Conservation (phyloP, 2,113 vertebrate species). For the Forbesichthys papilliferus region DNA sequence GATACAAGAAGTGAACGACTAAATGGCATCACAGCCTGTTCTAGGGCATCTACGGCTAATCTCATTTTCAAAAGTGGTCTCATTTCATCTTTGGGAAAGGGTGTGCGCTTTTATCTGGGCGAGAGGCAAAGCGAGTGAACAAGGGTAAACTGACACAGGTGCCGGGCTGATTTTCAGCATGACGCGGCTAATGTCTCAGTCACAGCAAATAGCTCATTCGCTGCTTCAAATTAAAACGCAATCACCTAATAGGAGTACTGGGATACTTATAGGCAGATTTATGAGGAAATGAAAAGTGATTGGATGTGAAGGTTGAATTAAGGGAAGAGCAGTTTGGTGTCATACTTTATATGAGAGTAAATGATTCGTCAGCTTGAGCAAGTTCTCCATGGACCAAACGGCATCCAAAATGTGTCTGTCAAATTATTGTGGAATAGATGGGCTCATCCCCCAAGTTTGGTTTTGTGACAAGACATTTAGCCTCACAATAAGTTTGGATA, state of each 20-base stretch:
- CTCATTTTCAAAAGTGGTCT: slow-evolving; percentile 43
- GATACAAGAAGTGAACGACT: slow-evolving; percentile 14
- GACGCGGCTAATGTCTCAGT: slow-evolving; percentile 41
- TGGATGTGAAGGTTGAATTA: slow-evolving; percentile 71
- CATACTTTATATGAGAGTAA: slow-evolving; percentile 67
- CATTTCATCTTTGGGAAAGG: slow-evolving; percentile 36
- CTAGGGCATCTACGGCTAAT: slow-evolving; percentile 24
- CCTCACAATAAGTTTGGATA: neutral
- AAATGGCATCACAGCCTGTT: slow-evolving; percentile 14
- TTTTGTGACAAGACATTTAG: slow-evolving; percentile 1
- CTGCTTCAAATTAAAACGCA: slow-evolving; percentile 62
- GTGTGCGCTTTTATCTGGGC: neutral
- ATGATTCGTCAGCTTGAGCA: slow-evolving; percentile 51
- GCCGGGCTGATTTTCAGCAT: slow-evolving; percentile 38
- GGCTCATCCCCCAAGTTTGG: neutral
- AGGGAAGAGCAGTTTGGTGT: slow-evolving; percentile 58
- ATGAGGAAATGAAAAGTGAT: slow-evolving; percentile 68
- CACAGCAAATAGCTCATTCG: slow-evolving; percentile 57
- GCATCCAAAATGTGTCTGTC: slow-evolving; percentile 58
- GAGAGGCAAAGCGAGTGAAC: neutral
- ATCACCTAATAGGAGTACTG: slow-evolving; percentile 55
- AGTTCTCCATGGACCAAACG: slow-evolving; percentile 56
- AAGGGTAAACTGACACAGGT: slow-evolving; percentile 57
- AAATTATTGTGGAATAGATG: slow-evolving; percentile 44
- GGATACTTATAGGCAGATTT: slow-evolving; percentile 51